These are phyloP conservation scores for Notolepis coatsorum DNA, from an alignment of 2,797 vertebrate genomes.

Conservation along the genomic window DNA sequence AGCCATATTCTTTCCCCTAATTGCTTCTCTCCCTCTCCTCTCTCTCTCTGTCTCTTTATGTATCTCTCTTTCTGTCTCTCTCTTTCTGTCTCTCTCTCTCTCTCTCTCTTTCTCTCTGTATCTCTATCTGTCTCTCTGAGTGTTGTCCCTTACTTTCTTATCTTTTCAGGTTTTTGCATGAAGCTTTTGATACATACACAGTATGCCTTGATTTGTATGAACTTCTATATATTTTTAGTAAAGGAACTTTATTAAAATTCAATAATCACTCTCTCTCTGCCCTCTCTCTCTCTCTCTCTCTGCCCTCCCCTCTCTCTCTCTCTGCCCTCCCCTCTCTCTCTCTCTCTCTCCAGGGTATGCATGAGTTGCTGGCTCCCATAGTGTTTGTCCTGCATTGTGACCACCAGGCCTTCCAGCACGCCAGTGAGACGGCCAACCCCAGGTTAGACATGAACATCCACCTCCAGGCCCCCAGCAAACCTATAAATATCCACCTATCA, in stretches of 20 bases:
- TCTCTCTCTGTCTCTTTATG: neutral
- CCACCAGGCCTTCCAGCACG: conserved; percentile 97
- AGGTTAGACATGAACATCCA: too few species aligned
- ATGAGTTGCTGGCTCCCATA: conserved; percentile 95
- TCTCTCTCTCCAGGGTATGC: conserved; percentile 90
- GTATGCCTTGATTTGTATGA: too few species aligned
- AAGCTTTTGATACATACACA: too few species aligned
- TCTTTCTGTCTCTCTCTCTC: neutral
- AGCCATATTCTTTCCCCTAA: conserved; percentile 27
- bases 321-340: conserved; percentile 4
- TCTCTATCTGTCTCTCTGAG: neutral
- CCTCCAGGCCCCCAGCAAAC: neutral
- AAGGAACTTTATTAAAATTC: too few species aligned
- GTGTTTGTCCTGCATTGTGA: conserved; percentile 97
- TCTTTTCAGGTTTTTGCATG: too few species aligned
- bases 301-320: neutral
- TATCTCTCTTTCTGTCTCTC: neutral
- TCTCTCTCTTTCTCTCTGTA: neutral
- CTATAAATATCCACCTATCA: too few species aligned
- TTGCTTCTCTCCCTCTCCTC: neutral
- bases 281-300: neutral
- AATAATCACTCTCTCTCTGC: neutral
- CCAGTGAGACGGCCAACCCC: conserved; percentile 93
- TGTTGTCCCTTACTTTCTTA: too few species aligned
- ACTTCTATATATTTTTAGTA: too few species aligned